Evolutionary conservation across 2,113 vertebrate genomes (phyloP).

Genomic region (Catharus bicknelli): DNA sequence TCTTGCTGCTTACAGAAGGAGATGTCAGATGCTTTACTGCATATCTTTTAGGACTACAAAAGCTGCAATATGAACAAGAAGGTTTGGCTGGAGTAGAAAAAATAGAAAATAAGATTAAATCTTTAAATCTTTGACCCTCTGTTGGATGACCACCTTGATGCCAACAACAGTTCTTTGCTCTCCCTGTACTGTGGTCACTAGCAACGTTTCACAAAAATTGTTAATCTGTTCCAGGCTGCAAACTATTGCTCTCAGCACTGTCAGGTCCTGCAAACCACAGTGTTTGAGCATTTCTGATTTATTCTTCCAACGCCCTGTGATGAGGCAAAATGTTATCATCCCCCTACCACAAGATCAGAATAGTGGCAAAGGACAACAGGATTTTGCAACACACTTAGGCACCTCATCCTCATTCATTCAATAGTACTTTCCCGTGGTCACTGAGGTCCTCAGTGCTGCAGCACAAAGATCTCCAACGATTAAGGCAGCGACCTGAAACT

Average conservation of each 20-base stretch:
- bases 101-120: not conserved
- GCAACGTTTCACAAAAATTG: not conserved
- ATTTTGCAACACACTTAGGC: not conserved
- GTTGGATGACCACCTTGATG: fast-evolving
- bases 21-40: not conserved
- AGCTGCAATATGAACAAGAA: not conserved
- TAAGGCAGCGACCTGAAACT: conserved; percentile 13
- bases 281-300: not conserved
- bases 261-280: not conserved
- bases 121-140: not conserved
- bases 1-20: conserved; percentile 2
- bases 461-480: not conserved
- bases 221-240: not conserved
- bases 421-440: not conserved
- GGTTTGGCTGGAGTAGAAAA: not conserved
- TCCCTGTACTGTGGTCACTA: not conserved
- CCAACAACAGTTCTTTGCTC: not conserved
- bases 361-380: not conserved
- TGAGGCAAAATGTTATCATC: not conserved
- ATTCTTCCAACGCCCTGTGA: not conserved
- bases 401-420: not conserved
- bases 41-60: not conserved
- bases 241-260: not conserved
- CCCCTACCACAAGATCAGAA: not conserved
- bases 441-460: not conserved